Evolutionary conservation across 2,888 invertebrate species (phyloP).

Genomic region (Ophion obscuratus): DNA sequence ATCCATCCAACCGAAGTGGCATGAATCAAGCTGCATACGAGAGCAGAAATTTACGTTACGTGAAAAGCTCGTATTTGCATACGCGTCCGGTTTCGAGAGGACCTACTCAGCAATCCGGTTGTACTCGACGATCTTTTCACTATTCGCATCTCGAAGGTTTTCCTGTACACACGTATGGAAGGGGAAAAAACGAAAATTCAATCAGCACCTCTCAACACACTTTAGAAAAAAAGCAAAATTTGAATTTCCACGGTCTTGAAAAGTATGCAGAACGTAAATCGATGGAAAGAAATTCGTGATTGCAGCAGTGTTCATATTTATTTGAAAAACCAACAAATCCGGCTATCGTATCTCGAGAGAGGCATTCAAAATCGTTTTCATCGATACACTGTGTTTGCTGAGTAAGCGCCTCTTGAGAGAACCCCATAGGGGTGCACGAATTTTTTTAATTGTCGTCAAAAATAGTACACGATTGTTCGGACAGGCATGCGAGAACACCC

Average conservation of each 20-base stretch:
- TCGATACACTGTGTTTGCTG: neutral
- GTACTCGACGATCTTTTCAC: neutral
- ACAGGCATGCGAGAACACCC: constrained; percentile 42
- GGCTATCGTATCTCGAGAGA: neutral
- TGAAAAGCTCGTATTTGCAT: constrained; percentile 17
- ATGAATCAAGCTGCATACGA: constrained; percentile 25
- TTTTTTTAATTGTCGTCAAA: constrained; percentile 3
- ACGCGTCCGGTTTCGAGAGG: neutral
- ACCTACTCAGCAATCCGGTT: constrained; percentile 3
- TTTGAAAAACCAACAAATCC: no score
- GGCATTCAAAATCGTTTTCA: neutral
- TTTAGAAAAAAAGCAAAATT: neutral
- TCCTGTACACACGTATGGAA: neutral
- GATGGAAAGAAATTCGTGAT: no score
- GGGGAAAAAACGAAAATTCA: neutral
- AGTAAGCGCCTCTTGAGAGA: constrained; percentile 6
- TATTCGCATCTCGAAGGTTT: neutral
- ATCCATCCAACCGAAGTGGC: constrained; percentile 34
- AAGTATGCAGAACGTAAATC: no score
- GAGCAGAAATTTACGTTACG: constrained; percentile 15
- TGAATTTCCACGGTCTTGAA: no score
- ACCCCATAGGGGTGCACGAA: constrained; percentile 30
- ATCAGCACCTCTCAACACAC: no score
- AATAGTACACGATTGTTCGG: constrained; percentile 35
- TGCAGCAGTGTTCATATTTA: no score